A percentile compares a stretch with the other conserved stretches of the same genome.
These are phyloP conservation scores for Meloidogyne hapla DNA, from an alignment of 1,140 invertebrate genomes.

Conservation along the genomic window DNA sequence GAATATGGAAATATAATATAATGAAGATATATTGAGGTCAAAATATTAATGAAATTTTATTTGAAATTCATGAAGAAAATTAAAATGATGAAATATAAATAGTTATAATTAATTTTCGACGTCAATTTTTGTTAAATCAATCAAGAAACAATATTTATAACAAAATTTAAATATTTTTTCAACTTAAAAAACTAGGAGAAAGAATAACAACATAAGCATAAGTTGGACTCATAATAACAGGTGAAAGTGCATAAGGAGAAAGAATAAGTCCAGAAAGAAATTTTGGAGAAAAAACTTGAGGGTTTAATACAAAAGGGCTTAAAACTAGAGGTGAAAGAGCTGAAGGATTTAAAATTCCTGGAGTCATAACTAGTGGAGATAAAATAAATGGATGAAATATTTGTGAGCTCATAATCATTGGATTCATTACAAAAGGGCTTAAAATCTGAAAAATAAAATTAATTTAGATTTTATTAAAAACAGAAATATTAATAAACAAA, in stretches of 20 bases:
- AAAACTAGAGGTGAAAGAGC: constrained; percentile 42
- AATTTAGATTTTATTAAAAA: neutral
- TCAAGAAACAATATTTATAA: too few species aligned
- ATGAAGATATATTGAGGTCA: too few species aligned
- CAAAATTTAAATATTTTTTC: neutral
- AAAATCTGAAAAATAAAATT: constrained; percentile 32
- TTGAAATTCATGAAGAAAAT: too few species aligned
- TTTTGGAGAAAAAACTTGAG: constrained; percentile 36
- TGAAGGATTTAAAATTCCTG: constrained; percentile 44
- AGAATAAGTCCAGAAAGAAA: constrained; percentile 30
- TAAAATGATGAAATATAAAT: too few species aligned
- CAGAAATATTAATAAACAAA: too few species aligned
- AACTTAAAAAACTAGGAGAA: constrained; percentile 43
- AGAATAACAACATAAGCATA: constrained; percentile 30
- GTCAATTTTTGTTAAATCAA: too few species aligned
- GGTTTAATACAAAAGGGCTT: constrained; percentile 42
- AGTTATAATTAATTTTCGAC: too few species aligned
- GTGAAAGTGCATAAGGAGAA: constrained; percentile 34
- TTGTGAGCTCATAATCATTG: constrained; percentile 39
- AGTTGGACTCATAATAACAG: constrained; percentile 28
- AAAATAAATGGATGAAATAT: constrained; percentile 38
- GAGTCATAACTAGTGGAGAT: constrained; percentile 33
- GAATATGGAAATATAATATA: too few species aligned
- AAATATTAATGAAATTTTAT: too few species aligned
- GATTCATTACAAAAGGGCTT: constrained; percentile 46